Percentiles rank a stretch among this genome's conserved stretches.
These are phyloP conservation scores for Vireo griseus DNA, from an alignment of 2,797 vertebrate species.

Conservation along the genomic window DNA sequence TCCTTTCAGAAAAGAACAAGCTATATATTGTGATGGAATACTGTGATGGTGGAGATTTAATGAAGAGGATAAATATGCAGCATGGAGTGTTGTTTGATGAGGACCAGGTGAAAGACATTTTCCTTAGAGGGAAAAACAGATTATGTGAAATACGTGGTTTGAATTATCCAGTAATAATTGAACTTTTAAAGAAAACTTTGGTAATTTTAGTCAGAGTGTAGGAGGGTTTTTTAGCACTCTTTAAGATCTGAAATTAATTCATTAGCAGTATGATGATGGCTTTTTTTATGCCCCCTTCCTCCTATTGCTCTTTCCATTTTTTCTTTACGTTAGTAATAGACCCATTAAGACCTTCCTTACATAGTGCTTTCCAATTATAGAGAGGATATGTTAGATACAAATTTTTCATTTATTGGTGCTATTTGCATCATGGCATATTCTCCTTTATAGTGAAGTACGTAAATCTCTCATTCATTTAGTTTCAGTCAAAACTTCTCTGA, in stretches of 20 bases:
- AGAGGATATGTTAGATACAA: background rate
- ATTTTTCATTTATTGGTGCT: background rate
- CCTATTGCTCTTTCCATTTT: background rate
- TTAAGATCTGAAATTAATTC: background rate
- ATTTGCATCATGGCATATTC: background rate
- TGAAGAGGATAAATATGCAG: constrained; percentile 85
- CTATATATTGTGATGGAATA: constrained; percentile 93
- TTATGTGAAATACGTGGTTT: background rate
- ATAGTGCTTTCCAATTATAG: background rate
- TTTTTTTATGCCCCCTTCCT: background rate
- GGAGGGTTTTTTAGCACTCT: background rate
- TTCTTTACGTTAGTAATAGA: background rate
- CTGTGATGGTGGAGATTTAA: constrained; percentile 91
- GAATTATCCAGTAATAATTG: background rate
- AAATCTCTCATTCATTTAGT: background rate
- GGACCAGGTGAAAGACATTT: constrained; percentile 79
- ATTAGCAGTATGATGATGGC: background rate
- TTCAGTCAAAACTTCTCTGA: background rate
- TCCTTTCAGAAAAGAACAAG: constrained; percentile 77
- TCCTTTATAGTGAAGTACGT: background rate
- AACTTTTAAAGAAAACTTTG: background rate
- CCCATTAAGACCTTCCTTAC: background rate
- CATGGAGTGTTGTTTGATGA: constrained; percentile 83
- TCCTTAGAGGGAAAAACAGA: background rate
- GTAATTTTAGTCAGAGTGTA: background rate